Conservation (phyloP, 2,113 vertebrate species). For the Colinus virginianus region DNA sequence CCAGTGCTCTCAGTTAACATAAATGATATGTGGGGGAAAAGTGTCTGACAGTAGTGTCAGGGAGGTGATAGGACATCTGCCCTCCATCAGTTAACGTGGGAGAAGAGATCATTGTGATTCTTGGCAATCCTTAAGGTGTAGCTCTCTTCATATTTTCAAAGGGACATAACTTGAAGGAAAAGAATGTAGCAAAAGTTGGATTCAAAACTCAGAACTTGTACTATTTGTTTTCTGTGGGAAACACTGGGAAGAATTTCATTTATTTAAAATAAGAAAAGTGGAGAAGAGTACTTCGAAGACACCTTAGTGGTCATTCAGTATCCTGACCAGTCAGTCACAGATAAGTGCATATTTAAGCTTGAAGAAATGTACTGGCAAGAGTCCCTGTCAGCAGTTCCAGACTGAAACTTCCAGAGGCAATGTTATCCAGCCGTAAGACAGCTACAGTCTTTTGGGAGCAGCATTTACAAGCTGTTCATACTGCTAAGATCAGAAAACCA, state of each 20-base stretch:
- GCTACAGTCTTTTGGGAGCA: slow-evolving; percentile 60
- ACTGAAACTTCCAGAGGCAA: not conserved
- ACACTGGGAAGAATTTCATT: not conserved
- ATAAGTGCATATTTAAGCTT: slow-evolving; percentile 55
- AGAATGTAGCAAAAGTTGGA: not conserved
- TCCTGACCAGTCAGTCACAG: slow-evolving; percentile 8
- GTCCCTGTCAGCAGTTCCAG: slow-evolving; percentile 51
- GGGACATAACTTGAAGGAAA: not conserved
- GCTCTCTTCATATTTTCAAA: not conserved
- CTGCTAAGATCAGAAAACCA: slow-evolving; percentile 63
- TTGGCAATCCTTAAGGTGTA: not conserved
- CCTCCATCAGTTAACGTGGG: not conserved
- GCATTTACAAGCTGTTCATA: slow-evolving; percentile 69
- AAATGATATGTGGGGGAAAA: not conserved
- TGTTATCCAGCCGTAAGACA: slow-evolving; percentile 48
- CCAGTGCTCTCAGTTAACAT: not conserved
- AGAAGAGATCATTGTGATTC: not conserved
- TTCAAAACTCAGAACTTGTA: not conserved
- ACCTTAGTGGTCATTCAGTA: slow-evolving; percentile 12
- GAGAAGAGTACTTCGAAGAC: not conserved
- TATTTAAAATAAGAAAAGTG: slow-evolving; percentile 6
- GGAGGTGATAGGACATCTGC: not conserved
- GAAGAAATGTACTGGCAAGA: slow-evolving; percentile 48
- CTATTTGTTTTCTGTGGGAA: slow-evolving; percentile 1
- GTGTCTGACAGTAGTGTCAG: not conserved